Conservation (phyloP, 2,888 invertebrate genomes). For the Hydrotaea cyrtoneurina region DNA sequence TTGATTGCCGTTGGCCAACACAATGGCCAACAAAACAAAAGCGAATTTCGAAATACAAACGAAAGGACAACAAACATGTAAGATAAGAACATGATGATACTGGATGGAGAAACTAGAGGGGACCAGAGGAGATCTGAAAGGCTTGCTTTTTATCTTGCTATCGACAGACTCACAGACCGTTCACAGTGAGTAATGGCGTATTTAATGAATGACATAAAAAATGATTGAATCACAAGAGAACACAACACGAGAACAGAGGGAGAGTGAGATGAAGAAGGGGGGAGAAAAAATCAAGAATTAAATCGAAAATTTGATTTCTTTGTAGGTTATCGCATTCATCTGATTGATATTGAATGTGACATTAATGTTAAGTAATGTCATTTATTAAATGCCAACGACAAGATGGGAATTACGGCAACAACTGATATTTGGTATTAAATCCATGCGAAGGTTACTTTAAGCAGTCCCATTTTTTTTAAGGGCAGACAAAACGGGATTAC, state of each 20-base stretch:
- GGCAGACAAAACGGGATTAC: too few relatives aligned
- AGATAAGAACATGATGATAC: too few relatives aligned
- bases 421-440: too few relatives aligned
- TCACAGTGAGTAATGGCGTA: slow-evolving; percentile 47
- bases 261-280: too few relatives aligned
- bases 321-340: not conserved
- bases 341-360: not conserved
- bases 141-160: not conserved
- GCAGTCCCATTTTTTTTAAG: too few relatives aligned
- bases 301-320: not conserved
- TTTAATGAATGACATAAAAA: slow-evolving; percentile 36
- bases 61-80: too few relatives aligned
- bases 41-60: too few relatives aligned
- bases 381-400: not conserved
- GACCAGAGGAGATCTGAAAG: not conserved
- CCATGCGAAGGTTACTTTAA: too few relatives aligned
- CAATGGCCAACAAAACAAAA: too few relatives aligned
- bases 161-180: not conserved
- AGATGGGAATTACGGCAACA: too few relatives aligned
- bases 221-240: slow-evolving; percentile 32
- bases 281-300: not conserved
- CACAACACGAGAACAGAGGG: too few relatives aligned
- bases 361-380: not conserved
- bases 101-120: too few relatives aligned
- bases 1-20: slow-evolving; percentile 15